phyloP scores from a whole-genome alignment of 2,113 vertebrate genomes.

The Oncorhynchus tshawytscha region DNA sequence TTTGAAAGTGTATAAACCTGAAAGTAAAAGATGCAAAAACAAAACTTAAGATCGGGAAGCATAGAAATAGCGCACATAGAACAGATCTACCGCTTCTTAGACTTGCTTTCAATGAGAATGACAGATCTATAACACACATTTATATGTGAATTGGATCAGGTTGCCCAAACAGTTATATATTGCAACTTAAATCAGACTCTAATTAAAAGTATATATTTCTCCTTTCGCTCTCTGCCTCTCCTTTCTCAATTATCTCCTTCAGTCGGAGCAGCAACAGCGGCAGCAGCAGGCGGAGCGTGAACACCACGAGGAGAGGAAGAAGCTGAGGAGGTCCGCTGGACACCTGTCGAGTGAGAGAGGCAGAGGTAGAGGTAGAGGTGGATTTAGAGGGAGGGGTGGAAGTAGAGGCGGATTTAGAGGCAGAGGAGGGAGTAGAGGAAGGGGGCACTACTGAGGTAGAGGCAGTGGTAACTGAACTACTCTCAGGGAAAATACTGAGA shows the following conservation, averaged over 20 bases:
- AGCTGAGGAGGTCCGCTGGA: conserved; percentile 83
- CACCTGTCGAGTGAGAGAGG: conserved; percentile 72
- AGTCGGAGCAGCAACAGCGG: conserved; percentile 89
- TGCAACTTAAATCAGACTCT: too few species aligned
- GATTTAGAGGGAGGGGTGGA: not conserved
- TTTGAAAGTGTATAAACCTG: too few species aligned
- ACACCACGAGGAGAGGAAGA: conserved; percentile 87
- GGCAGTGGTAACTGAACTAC: conserved; percentile 12
- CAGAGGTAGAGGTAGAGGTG: conserved; percentile 34
- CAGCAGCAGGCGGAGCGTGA: conserved; percentile 86
- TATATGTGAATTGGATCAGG: too few species aligned
- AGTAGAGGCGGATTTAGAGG: not conserved
- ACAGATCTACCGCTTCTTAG: too few species aligned
- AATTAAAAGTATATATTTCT: not conserved
- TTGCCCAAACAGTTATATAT: too few species aligned
- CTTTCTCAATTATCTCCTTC: not conserved
- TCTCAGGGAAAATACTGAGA: conserved; percentile 52
- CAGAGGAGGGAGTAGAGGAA: conserved; percentile 4
- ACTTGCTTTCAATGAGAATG: too few species aligned
- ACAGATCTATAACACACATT: too few species aligned
- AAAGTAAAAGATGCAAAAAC: too few species aligned
- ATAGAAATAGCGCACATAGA: too few species aligned
- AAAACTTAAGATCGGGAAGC: too few species aligned
- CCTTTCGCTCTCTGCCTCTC: not conserved
- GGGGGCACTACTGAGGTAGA: conserved; percentile 48